Evolutionary conservation across 2,797 vertebrate genomes (phyloP), one percentile per base, ranked within the genome.

Genomic region (Phaenicophaeus curvirostris): DNA sequence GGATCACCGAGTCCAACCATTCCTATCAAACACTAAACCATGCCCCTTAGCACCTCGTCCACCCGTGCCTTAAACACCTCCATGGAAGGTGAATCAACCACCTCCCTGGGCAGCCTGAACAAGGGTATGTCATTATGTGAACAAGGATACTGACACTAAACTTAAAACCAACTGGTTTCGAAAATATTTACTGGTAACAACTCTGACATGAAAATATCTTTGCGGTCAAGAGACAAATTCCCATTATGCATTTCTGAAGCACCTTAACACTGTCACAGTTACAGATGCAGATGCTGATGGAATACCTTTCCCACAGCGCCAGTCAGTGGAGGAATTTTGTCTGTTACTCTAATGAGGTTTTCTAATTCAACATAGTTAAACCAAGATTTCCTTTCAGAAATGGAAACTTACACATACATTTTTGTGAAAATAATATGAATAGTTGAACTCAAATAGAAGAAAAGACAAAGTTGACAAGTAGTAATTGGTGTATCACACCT

Each of bases 401-500:
- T 28, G 9, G 24, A 76, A 31, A 18, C 33, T 59, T 27, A 44
- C 25, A 51, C 20, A 35, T 61, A 15, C 2, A 61, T 54, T 89
- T 84, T 63, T 88, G 13, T 72, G 33, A n/a, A n/a, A n/a, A 42
- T 65, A 83, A 13, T 67, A 75, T 21, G 2, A 9, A 51, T 8
- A 33, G 20, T 25, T 73, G 72, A 82, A 73, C 48, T 66, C 18
- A 89, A 91, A 71, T 8, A 55, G 28, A 67, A 57, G 58, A 67
- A 57, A 58, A 77, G 31, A 83, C 11, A 66, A 94, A 62, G 11
- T 31, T 1, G 1, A 62, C 5, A 31, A 30, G 27, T 21, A 71
- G 16, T 27, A 75, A 78, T 63, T n/a, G 31, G 10, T 84, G 46
- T 55, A 92, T 80, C 41, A 37, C 53, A 99, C 98, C 98, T 99